Evolutionary conservation across 2,113 vertebrate genomes (phyloP).

Genomic region (Camarhynchus parvulus): DNA sequence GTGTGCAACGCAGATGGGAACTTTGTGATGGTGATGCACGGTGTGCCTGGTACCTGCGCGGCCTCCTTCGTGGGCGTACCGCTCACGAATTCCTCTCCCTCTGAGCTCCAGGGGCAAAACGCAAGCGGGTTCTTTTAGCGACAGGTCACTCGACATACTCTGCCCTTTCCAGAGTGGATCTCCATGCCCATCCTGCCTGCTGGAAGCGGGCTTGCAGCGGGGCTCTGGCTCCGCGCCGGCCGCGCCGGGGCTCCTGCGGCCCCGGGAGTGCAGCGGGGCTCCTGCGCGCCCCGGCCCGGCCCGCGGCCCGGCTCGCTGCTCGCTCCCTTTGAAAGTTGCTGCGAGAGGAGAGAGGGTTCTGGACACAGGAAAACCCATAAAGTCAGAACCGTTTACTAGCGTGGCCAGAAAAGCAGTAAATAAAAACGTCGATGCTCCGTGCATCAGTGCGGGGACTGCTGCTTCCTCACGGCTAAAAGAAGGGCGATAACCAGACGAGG

Average conservation of each 20-base stretch:
- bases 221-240: background rate
- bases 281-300: background rate
- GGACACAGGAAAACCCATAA: background rate
- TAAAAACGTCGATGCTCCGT: slow-evolving; percentile 28
- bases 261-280: background rate
- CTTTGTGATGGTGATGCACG: background rate
- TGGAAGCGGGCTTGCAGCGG: background rate
- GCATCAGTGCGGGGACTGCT: slow-evolving; percentile 7
- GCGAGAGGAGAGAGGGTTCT: background rate
- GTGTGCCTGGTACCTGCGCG: background rate
- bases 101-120: background rate
- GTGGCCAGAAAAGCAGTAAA: slow-evolving; percentile 20
- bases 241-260: background rate
- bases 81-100: background rate
- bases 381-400: background rate
- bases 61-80: background rate
- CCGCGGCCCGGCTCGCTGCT: background rate
- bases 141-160: background rate
- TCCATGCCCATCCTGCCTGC: background rate
- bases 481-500: background rate
- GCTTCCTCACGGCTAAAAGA: slow-evolving; percentile 21
- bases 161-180: background rate
- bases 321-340: background rate
- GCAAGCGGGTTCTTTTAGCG: background rate
- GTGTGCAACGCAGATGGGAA: background rate